Percentiles rank a stretch among this genome's conserved stretches.
These are phyloP conservation scores for Trididemnum miniatum DNA, from an alignment of 23 tunicate genomes.

Conservation along the genomic window DNA sequence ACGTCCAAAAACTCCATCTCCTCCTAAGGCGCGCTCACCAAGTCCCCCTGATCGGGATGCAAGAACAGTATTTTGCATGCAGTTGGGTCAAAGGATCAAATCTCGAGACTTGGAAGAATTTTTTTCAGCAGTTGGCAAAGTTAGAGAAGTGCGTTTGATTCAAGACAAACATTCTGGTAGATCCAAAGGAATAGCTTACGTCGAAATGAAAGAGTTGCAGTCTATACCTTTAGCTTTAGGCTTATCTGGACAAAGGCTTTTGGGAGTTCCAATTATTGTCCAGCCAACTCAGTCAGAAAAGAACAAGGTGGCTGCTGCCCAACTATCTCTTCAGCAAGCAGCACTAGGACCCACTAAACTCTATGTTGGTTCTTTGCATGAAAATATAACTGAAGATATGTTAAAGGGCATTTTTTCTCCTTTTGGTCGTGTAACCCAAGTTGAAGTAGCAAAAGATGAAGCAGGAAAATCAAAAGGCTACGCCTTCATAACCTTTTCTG, in stretches of 20 bases:
- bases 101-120: constrained; percentile 87
- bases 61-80: constrained; percentile 92
- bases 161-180: constrained; percentile 90
- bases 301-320: constrained; percentile 83
- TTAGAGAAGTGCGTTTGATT: constrained; percentile 88
- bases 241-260: constrained; percentile 79
- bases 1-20: constrained; percentile 30
- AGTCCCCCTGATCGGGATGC: constrained; percentile 95
- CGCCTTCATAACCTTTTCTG: constrained; percentile 88
- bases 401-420: constrained; percentile 89
- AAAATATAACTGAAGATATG: constrained; percentile 97
- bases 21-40: constrained; percentile 66
- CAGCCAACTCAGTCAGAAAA: constrained; percentile 97
- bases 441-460: constrained; percentile 79
- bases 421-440: constrained; percentile 82
- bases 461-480: constrained; percentile 69
- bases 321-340: constrained; percentile 65
- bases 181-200: constrained; percentile 90
- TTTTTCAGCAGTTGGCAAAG: constrained; percentile 93
- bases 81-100: constrained; percentile 80
- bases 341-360: constrained; percentile 82
- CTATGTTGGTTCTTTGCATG: constrained; percentile 85
- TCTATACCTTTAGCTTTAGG: constrained; percentile 91
- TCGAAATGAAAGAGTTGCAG: constrained; percentile 86
- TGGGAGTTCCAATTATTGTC: constrained; percentile 92